These are phyloP conservation scores for Lydus trimaculatus DNA, from an alignment of 2,888 invertebrate species.

Conservation along the genomic window DNA sequence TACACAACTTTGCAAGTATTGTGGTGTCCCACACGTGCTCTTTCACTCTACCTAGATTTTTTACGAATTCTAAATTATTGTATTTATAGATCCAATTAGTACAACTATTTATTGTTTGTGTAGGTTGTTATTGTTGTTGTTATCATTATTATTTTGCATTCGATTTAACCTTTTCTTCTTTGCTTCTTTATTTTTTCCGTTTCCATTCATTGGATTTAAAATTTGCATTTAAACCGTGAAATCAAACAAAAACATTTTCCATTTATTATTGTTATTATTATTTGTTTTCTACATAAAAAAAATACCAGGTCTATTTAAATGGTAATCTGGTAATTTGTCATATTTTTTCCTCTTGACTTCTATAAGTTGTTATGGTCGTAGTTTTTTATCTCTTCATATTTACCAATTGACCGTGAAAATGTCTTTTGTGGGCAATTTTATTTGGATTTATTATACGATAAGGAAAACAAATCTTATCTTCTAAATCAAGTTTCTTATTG, in stretches of 20 bases:
- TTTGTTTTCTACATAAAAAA: neutral
- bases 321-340: constrained; percentile 9
- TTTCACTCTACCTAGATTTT: constrained; percentile 37
- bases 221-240: constrained; percentile 10
- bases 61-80: neutral
- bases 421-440: neutral
- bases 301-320: neutral
- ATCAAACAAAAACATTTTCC: constrained; percentile 5
- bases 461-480: too few species aligned
- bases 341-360: neutral
- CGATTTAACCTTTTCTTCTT: constrained; percentile 24
- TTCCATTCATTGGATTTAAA: neutral
- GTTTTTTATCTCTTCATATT: neutral
- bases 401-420: constrained; percentile 1
- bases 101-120: constrained; percentile 31
- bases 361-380: neutral
- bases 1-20: constrained; percentile 34
- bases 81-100: constrained; percentile 38
- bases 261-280: constrained; percentile 1
- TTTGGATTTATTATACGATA: too few species aligned
- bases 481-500: neutral
- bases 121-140: constrained; percentile 27
- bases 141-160: constrained; percentile 34
- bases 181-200: neutral
- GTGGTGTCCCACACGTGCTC: constrained; percentile 41